Base-by-base conservation (phyloP, 2,888 invertebrate species). In the Odontocolon sp. region DNA sequence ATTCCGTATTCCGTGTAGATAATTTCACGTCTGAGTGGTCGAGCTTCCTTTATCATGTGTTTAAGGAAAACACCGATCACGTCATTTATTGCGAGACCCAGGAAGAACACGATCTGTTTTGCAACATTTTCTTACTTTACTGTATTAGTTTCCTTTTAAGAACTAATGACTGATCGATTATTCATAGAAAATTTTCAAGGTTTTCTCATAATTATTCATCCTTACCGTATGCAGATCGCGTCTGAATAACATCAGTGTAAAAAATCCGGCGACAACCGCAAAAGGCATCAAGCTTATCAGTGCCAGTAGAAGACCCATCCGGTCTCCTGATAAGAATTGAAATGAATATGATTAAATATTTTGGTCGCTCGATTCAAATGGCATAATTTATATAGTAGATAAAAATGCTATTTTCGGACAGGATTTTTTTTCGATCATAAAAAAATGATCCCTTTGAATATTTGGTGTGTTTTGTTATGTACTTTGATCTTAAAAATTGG, bases 191-290 rank as follows among this genome's bases (percentile, higher is more conserved):
- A 26, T 28, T 21, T 2, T 26, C 2, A 4, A 5, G 2, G 9
- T 31, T 14, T 45, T 4, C 36, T 47, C 18, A 33, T 0, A 8
- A 38, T 52, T 74, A 42, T 64, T 81, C 26, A 0, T 9, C 91
- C 94, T 93, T 92, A 98, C 97, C 78, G 98, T 98, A 88, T 98
- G 97, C 82, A 98, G 92, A 92, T 98, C 98, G 90, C 98, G 93
- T 87, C 97, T 93, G 91, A 97, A 97, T 81, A 97, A 90, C 85
- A 98, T 96, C 78, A 98, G 92, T 40, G 97, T 95, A 79, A 95
- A 88, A 91, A 97, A 96, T 80, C 96, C 96, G 82, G 95, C 94
- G 61, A 95, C 93, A 83, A 97, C 95, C 83, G 95, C 95, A 91
- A 97, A 94, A 4, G 97, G 98, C 77, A 95, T 92, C 84, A 98